A percentile compares a stretch with the other conserved stretches of the same genome.
phyloP scores from a whole-genome alignment of 2,797 vertebrate genomes.

The Sebastiscus tertius region DNA sequence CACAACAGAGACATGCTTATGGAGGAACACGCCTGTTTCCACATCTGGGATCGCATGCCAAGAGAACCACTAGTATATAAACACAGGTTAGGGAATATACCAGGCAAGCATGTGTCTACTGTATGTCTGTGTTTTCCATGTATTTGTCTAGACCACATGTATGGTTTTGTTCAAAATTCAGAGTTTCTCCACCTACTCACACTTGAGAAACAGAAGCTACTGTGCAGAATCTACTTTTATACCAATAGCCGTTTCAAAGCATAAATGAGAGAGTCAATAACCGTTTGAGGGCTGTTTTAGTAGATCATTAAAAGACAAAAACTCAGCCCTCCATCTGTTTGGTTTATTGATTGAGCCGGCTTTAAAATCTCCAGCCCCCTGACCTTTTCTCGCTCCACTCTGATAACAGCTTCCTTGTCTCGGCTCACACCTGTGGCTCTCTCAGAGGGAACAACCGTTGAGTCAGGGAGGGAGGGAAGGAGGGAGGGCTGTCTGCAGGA shows the following conservation, averaged over 20 bases:
- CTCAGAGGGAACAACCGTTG: slow-evolving; percentile 24
- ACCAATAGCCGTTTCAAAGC: background rate
- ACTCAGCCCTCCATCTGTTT: slow-evolving; percentile 16
- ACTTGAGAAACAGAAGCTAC: slow-evolving; percentile 40
- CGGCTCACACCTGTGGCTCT: slow-evolving; percentile 61
- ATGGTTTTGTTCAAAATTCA: background rate
- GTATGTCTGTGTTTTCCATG: background rate
- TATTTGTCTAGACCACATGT: background rate
- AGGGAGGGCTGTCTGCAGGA: background rate
- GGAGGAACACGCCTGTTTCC: slow-evolving; percentile 5
- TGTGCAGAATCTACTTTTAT: background rate
- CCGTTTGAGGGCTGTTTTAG: slow-evolving; percentile 1
- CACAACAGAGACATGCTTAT: slow-evolving; percentile 10
- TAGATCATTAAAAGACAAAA: slow-evolving; percentile 33
- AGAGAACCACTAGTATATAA: slow-evolving; percentile 7
- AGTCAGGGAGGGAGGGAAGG: slow-evolving; percentile 14
- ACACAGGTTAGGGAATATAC: background rate
- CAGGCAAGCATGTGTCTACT: background rate
- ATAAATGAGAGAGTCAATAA: background rate
- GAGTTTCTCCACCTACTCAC: background rate
- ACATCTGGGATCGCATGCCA: slow-evolving; percentile 11
- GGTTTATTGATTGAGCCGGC: slow-evolving; percentile 43
- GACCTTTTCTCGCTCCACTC: slow-evolving; percentile 39
- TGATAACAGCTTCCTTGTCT: slow-evolving; percentile 60
- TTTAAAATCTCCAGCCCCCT: slow-evolving; percentile 2